Evolutionary conservation across 2,888 invertebrate genomes (phyloP), one percentile per base, ranked within the genome.

Genomic region (Perdita meconis): DNA sequence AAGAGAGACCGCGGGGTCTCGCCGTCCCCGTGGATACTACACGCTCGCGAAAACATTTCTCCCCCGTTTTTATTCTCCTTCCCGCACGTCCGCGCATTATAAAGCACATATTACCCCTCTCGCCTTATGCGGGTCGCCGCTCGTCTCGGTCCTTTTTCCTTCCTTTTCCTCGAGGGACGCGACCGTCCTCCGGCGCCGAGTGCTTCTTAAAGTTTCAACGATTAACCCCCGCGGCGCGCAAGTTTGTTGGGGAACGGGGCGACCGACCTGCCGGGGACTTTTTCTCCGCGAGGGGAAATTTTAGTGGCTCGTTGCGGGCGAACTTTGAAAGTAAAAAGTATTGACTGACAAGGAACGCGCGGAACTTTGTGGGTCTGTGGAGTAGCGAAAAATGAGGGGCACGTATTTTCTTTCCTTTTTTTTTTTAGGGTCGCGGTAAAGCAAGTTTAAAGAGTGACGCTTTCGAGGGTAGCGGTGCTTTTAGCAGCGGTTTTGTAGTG

Each of bases 11-110:
- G 77, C 44, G 70, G n/a, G n/a, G 64, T 63, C 78, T 72, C 65
- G 69, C 65, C 78, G 51, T 70, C 72, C 73, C 61, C 81, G 65
- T 73, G 73, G 74, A 69, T 80, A 74, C 78, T 72, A 70, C 74
- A 73, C 72, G 74, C 64, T 70, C 70, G 78, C 76, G 81, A 85
- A 85, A 85, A 85, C 85, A 82, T 85, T 83, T 80, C 82, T 68
- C 56, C 60, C 30, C 42, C 67, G 47, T 68, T 79, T 81, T 64
- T 81, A 74, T 68, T 70, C 59, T 50, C 22, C 47, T 70, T 67
- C 61, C 56, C 57, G 50, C 63, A 24, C 61, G 73, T 66, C 63
- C 65, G 56, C 68, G 79, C 72, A 80, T 85, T 85, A 83, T 83
- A 80, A 83, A 81, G 70, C 75, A 73, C 70, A 74, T 77, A 85